Base-by-base conservation (phyloP, 1,140 invertebrate species). In the Pseudomyrmex dendroicus region DNA sequence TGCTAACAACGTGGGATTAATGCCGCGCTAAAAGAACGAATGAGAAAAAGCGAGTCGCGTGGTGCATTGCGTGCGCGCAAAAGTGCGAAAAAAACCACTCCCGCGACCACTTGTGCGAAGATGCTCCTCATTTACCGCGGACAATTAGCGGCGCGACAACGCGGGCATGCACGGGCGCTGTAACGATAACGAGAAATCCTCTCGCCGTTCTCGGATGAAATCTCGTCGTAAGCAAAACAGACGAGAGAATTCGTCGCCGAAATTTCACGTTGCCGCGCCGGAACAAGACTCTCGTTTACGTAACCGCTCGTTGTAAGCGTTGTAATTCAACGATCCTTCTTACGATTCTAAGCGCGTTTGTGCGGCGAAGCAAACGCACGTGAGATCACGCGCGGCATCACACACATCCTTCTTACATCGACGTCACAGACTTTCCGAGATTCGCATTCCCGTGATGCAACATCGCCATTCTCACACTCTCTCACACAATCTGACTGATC, bases 1-100 rank as follows among this genome's bases (percentile, higher is more conserved):
- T 52, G 73, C 25, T 52, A 76, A 76, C 73, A 74, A 52, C 59
- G 8, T 2, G 25, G 20, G n/a, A 76, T 76, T 64, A 76, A 66
- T 13, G n/a, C 5, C 9, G 5, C 59, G 10, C 10, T 76, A 35
- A 76, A 63, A 64, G 73, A 76, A 50, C 0, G 73, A 35, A 35
- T 52, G 56, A 50, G 20, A 35, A 64, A 76, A 52, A 76, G 46
- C 25, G 73, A 76, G 44, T 50, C 2, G 56, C 8, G 15, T 15
- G 52, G 15, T 17, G 17, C 9, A 44, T 44, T 4, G 7, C 12
- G 17, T 44, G 48, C 7, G n/a, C 25, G 25, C 22, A 7, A 64
- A 54, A 76, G 48, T 15, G 59, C 59, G 48, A 73, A 73, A 59
- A 59, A 73, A 22, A 17, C 70, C 17, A 22, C 13, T 46, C 17